These are phyloP conservation scores for Acholoe squamosa DNA, from an alignment of 2,888 invertebrate species.

Conservation along the genomic window DNA sequence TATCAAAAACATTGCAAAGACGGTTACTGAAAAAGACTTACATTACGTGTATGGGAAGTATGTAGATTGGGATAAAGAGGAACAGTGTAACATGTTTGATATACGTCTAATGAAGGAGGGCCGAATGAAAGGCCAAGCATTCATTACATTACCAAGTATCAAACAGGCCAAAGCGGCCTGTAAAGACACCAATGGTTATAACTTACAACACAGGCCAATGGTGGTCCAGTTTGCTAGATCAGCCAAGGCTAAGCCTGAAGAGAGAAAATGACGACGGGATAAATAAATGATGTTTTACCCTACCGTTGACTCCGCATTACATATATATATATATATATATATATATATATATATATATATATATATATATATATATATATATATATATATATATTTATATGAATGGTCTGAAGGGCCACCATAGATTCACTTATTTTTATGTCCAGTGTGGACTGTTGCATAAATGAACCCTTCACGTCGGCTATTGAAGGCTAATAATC, in stretches of 20 bases:
- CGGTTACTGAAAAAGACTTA: slow-evolving; percentile 88
- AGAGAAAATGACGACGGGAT: neutral
- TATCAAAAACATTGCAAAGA: slow-evolving; percentile 94
- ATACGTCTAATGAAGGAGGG: slow-evolving; percentile 96
- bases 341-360: too few relatives aligned
- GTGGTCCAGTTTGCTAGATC: slow-evolving; percentile 93
- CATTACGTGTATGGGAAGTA: slow-evolving; percentile 90
- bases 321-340: too few relatives aligned
- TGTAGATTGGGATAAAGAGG: slow-evolving; percentile 83
- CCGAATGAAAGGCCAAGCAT: slow-evolving; percentile 97
- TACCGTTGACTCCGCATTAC: too few relatives aligned
- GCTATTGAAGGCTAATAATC: too few relatives aligned
- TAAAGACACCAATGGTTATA: slow-evolving; percentile 92
- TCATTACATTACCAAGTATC: slow-evolving; percentile 91
- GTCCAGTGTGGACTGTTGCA: too few relatives aligned
- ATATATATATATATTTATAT: too few relatives aligned
- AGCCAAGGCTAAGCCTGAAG: slow-evolving; percentile 70
- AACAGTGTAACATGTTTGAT: slow-evolving; percentile 85
- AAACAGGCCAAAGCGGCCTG: slow-evolving; percentile 89
- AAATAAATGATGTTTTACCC: neutral
- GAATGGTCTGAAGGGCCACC: too few relatives aligned
- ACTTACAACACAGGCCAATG: slow-evolving; percentile 94
- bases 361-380: too few relatives aligned
- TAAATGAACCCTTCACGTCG: too few relatives aligned
- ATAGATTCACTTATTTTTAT: too few relatives aligned